Conservation (phyloP, 2,888 invertebrate species). For the Tachina lurida region DNA sequence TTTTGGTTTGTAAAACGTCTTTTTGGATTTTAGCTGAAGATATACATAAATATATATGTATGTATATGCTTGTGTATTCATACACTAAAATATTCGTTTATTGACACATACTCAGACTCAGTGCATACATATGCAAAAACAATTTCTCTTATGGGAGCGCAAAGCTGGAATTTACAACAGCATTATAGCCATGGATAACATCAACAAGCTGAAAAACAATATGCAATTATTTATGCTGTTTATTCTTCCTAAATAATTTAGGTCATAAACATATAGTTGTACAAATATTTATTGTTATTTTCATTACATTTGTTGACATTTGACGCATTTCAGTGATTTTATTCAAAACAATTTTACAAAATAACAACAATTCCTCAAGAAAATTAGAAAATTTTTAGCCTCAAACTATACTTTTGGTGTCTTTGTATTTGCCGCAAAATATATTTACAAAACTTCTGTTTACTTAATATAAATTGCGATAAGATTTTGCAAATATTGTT, state of each 20-base stretch:
- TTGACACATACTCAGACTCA: too few relatives aligned
- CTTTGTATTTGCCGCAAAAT: slow-evolving; percentile 21
- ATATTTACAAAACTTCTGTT: slow-evolving; percentile 25
- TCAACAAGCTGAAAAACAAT: slow-evolving; percentile 26
- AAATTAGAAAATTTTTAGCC: slow-evolving; percentile 21
- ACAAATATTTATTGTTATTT: slow-evolving; percentile 57
- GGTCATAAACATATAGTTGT: slow-evolving; percentile 24
- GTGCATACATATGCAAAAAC: too few relatives aligned
- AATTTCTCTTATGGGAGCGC: too few relatives aligned
- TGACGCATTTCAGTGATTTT: slow-evolving; percentile 54
- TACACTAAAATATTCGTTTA: neutral
- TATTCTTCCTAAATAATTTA: slow-evolving; percentile 41
- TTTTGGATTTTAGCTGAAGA: too few relatives aligned
- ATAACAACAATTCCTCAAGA: slow-evolving; percentile 44
- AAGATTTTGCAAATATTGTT: slow-evolving; percentile 1
- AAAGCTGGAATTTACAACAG: slow-evolving; percentile 11
- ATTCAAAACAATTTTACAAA: slow-evolving; percentile 38
- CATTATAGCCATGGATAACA: neutral
- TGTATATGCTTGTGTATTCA: too few relatives aligned
- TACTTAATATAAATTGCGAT: slow-evolving; percentile 14
- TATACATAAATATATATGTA: too few relatives aligned
- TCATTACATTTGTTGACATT: slow-evolving; percentile 61
- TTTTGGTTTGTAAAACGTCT: too few relatives aligned
- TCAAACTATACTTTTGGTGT: slow-evolving; percentile 26
- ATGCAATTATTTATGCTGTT: slow-evolving; percentile 40